phyloP scores from a whole-genome alignment of 2,113 vertebrate genomes.

The Fregata magnificens region DNA sequence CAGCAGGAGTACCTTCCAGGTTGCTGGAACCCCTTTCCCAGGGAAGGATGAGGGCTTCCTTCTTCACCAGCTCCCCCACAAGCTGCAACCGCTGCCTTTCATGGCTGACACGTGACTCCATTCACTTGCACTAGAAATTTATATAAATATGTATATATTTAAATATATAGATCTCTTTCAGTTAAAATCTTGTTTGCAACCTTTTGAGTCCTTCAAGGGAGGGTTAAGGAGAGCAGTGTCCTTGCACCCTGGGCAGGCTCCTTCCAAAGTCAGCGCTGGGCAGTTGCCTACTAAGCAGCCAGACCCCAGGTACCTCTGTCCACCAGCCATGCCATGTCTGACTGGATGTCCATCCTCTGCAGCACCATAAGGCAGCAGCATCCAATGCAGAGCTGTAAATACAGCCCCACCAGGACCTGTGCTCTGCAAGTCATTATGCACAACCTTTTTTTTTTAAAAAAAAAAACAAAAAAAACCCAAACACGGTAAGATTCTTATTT shows the following conservation, averaged over 20 bases:
- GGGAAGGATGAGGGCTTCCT: background rate
- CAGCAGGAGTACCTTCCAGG: background rate
- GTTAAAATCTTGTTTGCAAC: background rate
- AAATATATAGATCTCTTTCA: background rate
- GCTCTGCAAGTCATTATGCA: background rate
- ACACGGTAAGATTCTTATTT: background rate
- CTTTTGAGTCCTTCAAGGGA: background rate
- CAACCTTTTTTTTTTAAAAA: background rate
- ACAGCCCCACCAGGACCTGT: background rate
- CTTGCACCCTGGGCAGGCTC: background rate
- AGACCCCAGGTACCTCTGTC: rapidly evolving
- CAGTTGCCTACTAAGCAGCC: background rate
- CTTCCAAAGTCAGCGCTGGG: background rate
- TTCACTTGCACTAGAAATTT: background rate
- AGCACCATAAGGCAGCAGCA: background rate
- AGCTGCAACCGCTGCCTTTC: background rate
- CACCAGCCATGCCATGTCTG: background rate
- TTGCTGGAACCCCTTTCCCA: background rate
- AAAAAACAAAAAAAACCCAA: no score
- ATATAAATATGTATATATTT: background rate
- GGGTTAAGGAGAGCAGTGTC: background rate
- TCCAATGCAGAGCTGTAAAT: background rate
- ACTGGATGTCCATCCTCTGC: background rate
- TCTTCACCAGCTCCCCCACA: rapidly evolving
- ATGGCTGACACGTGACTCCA: background rate